Percentiles rank a stretch among this genome's conserved stretches.
Conservation (phyloP, 2,113 vertebrate species). For the Arothron firmamentum region DNA sequence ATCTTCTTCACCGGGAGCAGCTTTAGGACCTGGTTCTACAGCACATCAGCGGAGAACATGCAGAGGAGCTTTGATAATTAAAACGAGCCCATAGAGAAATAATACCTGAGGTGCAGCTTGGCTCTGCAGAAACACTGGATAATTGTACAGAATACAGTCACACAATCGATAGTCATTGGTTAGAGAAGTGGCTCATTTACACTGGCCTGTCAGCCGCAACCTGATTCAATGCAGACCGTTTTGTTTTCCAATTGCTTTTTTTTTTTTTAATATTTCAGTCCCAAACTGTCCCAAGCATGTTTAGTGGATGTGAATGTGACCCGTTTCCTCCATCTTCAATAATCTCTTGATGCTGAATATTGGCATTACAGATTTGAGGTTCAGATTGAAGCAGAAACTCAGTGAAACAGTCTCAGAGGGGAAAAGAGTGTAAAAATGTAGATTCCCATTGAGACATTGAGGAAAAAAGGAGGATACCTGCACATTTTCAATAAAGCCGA, state of each 20-base stretch:
- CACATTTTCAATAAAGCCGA: too few relatives aligned
- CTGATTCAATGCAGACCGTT: background rate
- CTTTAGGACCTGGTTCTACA: conserved; percentile 55
- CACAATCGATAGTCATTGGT: conserved; percentile 10
- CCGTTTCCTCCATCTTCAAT: too few relatives aligned
- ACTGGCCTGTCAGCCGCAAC: background rate
- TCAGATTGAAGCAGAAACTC: too few relatives aligned
- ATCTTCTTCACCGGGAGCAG: conserved; percentile 60
- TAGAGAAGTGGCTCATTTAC: conserved; percentile 3
- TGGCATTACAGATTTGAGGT: too few relatives aligned
- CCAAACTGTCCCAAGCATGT: background rate
- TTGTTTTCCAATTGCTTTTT: background rate
- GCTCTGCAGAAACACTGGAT: conserved; percentile 4
- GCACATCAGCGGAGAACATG: conserved; percentile 35
- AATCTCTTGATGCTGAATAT: too few relatives aligned
- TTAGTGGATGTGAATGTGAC: too few relatives aligned
- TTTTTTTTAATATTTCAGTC: too few relatives aligned
- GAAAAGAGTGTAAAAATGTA: too few relatives aligned
- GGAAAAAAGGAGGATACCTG: too few relatives aligned
- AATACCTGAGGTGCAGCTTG: conserved; percentile 22
- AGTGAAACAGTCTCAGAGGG: too few relatives aligned
- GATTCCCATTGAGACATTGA: too few relatives aligned
- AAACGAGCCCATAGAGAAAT: conserved; percentile 32
- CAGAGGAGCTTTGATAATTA: conserved; percentile 24
- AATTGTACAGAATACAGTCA: conserved; percentile 9